Evolutionary conservation across 2,888 invertebrate species (phyloP).

Genomic region (Erebia palarica): DNA sequence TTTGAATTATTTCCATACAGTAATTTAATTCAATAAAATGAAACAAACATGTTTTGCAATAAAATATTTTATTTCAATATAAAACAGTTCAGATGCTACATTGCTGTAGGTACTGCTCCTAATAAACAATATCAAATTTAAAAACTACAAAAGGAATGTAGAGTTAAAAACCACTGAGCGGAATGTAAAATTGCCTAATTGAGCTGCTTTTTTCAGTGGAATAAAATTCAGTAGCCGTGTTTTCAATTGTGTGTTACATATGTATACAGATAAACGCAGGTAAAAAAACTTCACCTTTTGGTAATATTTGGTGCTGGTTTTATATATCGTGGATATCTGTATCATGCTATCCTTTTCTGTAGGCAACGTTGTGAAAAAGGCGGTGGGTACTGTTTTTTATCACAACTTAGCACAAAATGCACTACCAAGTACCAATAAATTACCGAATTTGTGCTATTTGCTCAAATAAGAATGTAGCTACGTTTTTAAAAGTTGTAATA

Average conservation of each 20-base stretch:
- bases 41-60: slow-evolving; percentile 51
- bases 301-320: not conserved
- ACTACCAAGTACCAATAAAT: not conserved
- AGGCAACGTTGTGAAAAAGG: not conserved
- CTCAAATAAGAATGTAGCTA: not conserved
- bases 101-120: slow-evolving; percentile 56
- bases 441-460: not conserved
- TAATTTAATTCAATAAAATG: slow-evolving; percentile 7
- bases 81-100: slow-evolving; percentile 65
- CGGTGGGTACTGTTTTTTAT: not conserved
- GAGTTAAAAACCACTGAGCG: slow-evolving; percentile 48
- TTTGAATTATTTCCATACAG: no score
- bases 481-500: not conserved
- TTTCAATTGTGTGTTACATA: no score
- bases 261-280: no score
- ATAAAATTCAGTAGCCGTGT: no score
- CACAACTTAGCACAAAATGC: not conserved
- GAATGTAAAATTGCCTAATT: slow-evolving; percentile 47
- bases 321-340: not conserved
- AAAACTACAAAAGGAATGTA: slow-evolving; percentile 41
- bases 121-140: slow-evolving; percentile 43
- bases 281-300: slow-evolving; percentile 13
- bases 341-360: not conserved
- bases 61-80: slow-evolving; percentile 76
- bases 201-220: no score